Conservation (phyloP, 1,140 invertebrate genomes). For the Sycobia sp. region DNA sequence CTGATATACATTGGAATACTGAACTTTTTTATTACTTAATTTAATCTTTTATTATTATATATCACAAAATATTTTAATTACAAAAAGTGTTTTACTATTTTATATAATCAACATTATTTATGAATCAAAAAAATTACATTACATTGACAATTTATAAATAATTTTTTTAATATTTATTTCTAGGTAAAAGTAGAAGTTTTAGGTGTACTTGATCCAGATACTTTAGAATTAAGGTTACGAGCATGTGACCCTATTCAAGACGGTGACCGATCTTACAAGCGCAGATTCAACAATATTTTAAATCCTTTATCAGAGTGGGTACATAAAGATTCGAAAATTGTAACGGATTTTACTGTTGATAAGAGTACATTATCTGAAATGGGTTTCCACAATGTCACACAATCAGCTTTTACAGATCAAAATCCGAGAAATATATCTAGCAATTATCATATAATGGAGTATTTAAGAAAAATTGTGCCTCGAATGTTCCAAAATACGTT, state of each 20-base stretch:
- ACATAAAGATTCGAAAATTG: slow-evolving; percentile 74
- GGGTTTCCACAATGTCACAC: slow-evolving; percentile 77
- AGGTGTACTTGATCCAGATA: slow-evolving; percentile 79
- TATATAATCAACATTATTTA: no score
- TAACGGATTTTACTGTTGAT: slow-evolving; percentile 84
- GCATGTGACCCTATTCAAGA: slow-evolving; percentile 81
- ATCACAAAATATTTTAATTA: slow-evolving; percentile 4
- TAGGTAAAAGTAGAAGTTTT: slow-evolving; percentile 85
- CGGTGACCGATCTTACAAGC: slow-evolving; percentile 77
- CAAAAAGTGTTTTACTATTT: no score
- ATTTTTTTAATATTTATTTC: slow-evolving; percentile 1
- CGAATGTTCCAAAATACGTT: slow-evolving; percentile 90
- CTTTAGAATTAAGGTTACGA: slow-evolving; percentile 74
- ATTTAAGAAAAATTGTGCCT: slow-evolving; percentile 81
- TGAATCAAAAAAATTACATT: no score
- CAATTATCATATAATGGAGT: slow-evolving; percentile 85
- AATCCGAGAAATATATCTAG: slow-evolving; percentile 66
- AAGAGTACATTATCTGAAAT: slow-evolving; percentile 75
- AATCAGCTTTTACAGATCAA: slow-evolving; percentile 67
- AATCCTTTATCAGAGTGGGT: slow-evolving; percentile 80
- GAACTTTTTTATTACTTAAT: background rate
- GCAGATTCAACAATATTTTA: slow-evolving; percentile 73
- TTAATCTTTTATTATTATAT: background rate
- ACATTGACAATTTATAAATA: no score
- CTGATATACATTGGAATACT: no score